phyloP scores from a whole-genome alignment of 2,113 vertebrate species.

The Corythaeola cristata region DNA sequence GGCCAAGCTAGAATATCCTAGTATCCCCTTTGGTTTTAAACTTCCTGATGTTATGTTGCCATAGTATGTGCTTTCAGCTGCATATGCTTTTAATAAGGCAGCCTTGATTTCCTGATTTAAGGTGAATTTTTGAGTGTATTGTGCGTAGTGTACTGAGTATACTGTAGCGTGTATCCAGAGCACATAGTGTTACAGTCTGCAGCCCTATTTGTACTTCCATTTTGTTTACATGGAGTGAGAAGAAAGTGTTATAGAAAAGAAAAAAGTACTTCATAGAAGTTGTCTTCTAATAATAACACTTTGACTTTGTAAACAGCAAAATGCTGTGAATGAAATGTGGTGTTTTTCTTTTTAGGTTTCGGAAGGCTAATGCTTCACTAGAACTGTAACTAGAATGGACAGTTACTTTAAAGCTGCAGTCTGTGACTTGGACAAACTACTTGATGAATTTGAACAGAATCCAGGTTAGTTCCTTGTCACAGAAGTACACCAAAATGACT shows the following conservation, averaged over 20 bases:
- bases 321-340: background rate
- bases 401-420: conserved; percentile 96
- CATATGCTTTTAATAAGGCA: background rate
- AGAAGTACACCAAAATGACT: no score
- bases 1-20: background rate
- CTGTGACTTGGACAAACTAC: conserved; percentile 93
- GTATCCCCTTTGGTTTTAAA: background rate
- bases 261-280: background rate
- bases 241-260: background rate
- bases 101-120: background rate
- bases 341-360: conserved; percentile 59
- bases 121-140: background rate
- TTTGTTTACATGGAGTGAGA: background rate
- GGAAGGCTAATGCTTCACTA: conserved; percentile 23
- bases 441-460: conserved; percentile 95
- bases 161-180: background rate
- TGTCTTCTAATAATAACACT: background rate
- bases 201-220: background rate
- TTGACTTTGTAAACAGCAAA: background rate
- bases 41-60: background rate
- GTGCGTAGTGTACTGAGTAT: background rate
- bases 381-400: conserved; percentile 84
- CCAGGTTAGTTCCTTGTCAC: conserved; percentile 79
- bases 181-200: background rate
- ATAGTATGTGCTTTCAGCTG: background rate